Conservation (phyloP, 2,113 vertebrate genomes). For the Eurypyga helias region DNA sequence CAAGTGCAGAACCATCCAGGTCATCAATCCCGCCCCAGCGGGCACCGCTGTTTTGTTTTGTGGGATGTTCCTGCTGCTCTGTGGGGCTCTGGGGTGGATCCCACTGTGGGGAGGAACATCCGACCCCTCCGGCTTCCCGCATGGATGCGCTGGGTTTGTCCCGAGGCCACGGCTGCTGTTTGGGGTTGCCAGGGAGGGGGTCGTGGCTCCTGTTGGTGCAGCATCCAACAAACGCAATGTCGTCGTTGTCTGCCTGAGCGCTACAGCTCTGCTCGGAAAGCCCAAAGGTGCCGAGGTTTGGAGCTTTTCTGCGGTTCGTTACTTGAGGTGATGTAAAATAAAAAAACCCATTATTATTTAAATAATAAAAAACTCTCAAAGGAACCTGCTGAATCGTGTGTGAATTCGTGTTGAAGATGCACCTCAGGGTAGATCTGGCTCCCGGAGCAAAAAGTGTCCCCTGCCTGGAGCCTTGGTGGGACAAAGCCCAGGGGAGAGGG, state of each 20-base stretch:
- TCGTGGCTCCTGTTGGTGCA: neutral
- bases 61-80: neutral
- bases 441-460: neutral
- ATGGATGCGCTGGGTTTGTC: accelerated
- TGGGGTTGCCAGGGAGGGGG: neutral
- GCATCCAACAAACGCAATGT: accelerated
- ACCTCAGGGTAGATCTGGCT: neutral
- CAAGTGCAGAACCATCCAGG: neutral
- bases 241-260: accelerated
- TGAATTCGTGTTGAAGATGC: neutral
- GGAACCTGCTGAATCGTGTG: neutral
- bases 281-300: neutral
- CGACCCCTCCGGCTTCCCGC: neutral
- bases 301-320: neutral
- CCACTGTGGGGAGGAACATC: neutral
- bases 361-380: conserved; percentile 22
- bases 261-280: neutral
- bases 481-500: neutral
- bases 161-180: neutral
- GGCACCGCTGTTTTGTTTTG: accelerated
- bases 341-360: neutral
- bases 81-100: neutral
- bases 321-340: neutral
- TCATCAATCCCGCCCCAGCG: accelerated
- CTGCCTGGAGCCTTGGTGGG: neutral